Conservation (phyloP, 2,888 invertebrate species). For the Lasioglossum oenotherae region DNA sequence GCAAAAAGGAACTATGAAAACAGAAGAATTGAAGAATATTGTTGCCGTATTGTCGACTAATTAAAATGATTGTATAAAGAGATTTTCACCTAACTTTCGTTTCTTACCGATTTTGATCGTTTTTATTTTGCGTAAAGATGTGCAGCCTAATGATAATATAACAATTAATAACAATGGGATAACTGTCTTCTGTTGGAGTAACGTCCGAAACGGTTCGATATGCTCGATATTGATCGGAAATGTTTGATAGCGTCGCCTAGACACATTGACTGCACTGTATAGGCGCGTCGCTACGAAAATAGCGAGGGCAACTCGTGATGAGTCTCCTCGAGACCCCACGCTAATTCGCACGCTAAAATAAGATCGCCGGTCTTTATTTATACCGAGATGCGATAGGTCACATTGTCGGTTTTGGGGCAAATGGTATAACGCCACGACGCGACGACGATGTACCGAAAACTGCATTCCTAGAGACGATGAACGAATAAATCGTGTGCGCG, state of each 20-base stretch:
- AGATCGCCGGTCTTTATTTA: constrained; percentile 77
- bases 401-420: constrained; percentile 62
- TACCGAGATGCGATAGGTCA: constrained; percentile 73
- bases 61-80: no score
- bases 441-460: constrained; percentile 9
- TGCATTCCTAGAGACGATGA: not conserved
- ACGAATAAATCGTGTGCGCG: not conserved
- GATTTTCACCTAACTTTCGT: not conserved
- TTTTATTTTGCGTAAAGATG: no score
- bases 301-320: constrained; percentile 72
- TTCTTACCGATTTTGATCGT: not conserved
- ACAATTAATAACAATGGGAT: not conserved
- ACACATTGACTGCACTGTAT: constrained; percentile 38
- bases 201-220: not conserved
- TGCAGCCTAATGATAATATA: not conserved
- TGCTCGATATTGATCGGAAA: constrained; percentile 35
- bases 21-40: not conserved
- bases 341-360: constrained; percentile 79
- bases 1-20: not conserved
- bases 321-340: constrained; percentile 77
- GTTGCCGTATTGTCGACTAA: no score
- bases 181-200: not conserved
- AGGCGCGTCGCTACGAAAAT: constrained; percentile 68
- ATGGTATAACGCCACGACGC: constrained; percentile 36
- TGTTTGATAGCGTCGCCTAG: constrained; percentile 51